Evolutionary conservation across 2,888 invertebrate species (phyloP).

Genomic region (Aradus depressus): DNA sequence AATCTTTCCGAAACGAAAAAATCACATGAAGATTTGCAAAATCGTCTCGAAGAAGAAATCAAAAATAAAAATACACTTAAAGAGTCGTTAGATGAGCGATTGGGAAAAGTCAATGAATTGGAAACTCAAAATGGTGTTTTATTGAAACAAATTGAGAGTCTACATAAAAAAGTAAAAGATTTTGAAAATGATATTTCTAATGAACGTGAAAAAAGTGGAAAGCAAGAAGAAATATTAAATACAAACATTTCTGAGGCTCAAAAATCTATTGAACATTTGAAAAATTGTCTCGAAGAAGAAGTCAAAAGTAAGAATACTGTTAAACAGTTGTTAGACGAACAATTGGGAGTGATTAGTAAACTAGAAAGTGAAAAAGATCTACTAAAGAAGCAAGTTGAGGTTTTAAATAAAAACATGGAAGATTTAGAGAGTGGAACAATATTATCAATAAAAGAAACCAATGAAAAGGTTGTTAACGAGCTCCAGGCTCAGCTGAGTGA

Average conservation of each 20-base stretch:
- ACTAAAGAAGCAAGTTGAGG: not conserved
- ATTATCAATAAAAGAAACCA: conserved; percentile 2
- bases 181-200: no score
- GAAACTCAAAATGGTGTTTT: not conserved
- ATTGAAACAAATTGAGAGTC: not conserved
- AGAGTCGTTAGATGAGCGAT: conserved; percentile 17
- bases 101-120: conserved; percentile 7
- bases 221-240: not conserved
- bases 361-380: conserved; percentile 2
- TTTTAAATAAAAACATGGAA: not conserved
- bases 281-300: conserved; percentile 40
- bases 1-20: conserved; percentile 35
- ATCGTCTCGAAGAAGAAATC: conserved; percentile 38
- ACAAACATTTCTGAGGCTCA: conserved; percentile 33
- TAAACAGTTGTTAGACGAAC: conserved; percentile 19
- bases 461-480: conserved; percentile 2
- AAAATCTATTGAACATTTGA: conserved; percentile 40
- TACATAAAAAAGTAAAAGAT: not conserved
- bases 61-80: conserved; percentile 15
- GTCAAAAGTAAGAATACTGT: conserved; percentile 10
- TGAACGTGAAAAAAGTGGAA: conserved; percentile 15
- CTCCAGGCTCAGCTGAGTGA: conserved; percentile 30
- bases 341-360: conserved; percentile 2
- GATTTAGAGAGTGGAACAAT: conserved; percentile 12
- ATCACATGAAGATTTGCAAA: conserved; percentile 40